These are phyloP conservation scores for Hemichromis elongatus DNA, from an alignment of 2,113 vertebrate genomes.

Conservation along the genomic window DNA sequence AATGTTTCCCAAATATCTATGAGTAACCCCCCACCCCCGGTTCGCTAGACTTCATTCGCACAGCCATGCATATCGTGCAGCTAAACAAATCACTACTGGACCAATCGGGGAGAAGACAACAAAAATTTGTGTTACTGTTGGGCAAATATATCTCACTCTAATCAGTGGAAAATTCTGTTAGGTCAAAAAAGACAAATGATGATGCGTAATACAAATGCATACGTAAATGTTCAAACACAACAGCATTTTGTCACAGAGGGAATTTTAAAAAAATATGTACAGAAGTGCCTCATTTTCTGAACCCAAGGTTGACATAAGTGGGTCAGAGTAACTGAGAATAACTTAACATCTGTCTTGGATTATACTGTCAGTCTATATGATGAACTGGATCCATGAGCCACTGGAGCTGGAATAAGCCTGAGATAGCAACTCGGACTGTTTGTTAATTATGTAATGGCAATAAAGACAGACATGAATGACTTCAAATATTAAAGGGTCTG, in stretches of 20 bases:
- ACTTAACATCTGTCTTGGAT: neutral
- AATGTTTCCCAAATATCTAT: neutral
- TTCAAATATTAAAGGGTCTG: neutral
- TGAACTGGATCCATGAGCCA: neutral
- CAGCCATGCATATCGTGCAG: neutral
- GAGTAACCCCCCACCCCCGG: neutral
- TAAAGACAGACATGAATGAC: neutral
- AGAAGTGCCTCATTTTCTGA: neutral
- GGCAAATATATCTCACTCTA: neutral
- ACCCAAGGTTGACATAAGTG: neutral
- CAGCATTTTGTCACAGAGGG: neutral
- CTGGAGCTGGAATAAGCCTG: neutral
- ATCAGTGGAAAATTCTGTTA: neutral
- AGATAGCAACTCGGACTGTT: neutral
- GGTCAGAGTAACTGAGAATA: neutral
- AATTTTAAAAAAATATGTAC: accelerated
- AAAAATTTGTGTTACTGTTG: neutral
- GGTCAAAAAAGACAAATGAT: neutral
- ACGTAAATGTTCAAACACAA: neutral
- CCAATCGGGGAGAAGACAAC: neutral
- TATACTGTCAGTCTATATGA: neutral
- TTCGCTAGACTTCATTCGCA: neutral
- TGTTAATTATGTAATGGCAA: neutral
- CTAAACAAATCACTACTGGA: neutral
- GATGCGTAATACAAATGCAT: neutral